Conservation (phyloP, 2,113 vertebrate genomes). For the Amblyopsis rosae region DNA sequence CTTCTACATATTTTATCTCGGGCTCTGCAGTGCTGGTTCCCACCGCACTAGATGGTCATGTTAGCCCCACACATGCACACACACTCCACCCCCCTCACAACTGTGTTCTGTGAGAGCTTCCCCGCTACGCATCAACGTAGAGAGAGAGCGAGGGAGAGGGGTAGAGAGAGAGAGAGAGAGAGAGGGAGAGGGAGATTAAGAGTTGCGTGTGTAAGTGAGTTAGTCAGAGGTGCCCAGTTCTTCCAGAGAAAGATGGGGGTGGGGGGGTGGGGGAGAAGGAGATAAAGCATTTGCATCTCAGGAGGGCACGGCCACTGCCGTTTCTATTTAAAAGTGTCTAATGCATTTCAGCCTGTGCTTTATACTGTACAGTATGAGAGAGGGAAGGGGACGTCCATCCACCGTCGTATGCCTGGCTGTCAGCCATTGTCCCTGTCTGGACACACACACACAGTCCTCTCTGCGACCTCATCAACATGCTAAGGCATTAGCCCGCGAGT, state of each 20-base stretch:
- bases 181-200: slow-evolving; percentile 33
- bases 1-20: slow-evolving; percentile 48
- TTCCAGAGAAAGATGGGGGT: neutral
- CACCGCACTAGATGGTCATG: slow-evolving; percentile 16
- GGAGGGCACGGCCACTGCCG: slow-evolving; percentile 43
- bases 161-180: slow-evolving; percentile 49
- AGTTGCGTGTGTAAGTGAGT: slow-evolving; percentile 17
- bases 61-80: slow-evolving; percentile 2
- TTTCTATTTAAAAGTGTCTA: slow-evolving; percentile 64
- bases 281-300: slow-evolving; percentile 50
- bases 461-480: slow-evolving; percentile 63
- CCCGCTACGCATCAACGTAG: neutral
- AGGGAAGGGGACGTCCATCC: slow-evolving; percentile 39
- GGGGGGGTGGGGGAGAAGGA: too few relatives aligned
- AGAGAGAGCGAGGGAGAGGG: slow-evolving; percentile 43
- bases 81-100: slow-evolving; percentile 30
- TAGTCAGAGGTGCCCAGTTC: slow-evolving; percentile 44
- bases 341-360: slow-evolving; percentile 29
- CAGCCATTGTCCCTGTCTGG: neutral
- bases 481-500: slow-evolving; percentile 25
- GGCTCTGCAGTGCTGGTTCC: slow-evolving; percentile 31
- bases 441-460: slow-evolving; percentile 34
- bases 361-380: neutral
- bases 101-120: too few relatives aligned
- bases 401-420: slow-evolving; percentile 11